Conservation (phyloP, 1,140 invertebrate genomes). For the Heliconius nattereri region DNA sequence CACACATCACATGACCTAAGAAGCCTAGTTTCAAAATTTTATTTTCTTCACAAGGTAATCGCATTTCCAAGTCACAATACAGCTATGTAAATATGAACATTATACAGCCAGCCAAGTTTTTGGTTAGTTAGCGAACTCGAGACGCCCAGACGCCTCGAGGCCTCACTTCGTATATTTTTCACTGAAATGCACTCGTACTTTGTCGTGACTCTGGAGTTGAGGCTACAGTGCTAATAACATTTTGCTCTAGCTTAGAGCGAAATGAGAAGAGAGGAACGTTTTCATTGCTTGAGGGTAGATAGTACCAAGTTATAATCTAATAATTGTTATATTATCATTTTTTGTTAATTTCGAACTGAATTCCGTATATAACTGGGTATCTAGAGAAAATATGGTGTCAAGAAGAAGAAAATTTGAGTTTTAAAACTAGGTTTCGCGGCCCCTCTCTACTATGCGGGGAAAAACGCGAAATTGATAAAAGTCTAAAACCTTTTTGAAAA, state of each 20-base stretch:
- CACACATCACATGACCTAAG: not conserved
- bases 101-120: not conserved
- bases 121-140: conserved; percentile 20
- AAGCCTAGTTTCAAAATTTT: not conserved
- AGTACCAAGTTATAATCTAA: too few species aligned
- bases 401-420: too few species aligned
- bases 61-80: not conserved
- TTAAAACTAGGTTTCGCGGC: too few species aligned
- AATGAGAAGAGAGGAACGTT: not conserved
- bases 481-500: too few species aligned
- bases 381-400: too few species aligned
- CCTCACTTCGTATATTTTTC: conserved; percentile 13
- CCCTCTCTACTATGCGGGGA: too few species aligned
- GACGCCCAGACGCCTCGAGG: conserved; percentile 20
- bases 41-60: not conserved
- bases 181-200: conserved; percentile 10
- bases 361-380: too few species aligned
- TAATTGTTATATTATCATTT: too few species aligned
- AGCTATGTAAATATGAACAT: conserved; percentile 14
- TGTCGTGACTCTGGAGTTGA: not conserved
- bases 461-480: too few species aligned
- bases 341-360: too few species aligned
- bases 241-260: not conserved
- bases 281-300: not conserved
- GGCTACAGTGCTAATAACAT: not conserved